Percentiles rank a stretch among this genome's conserved stretches.
Conservation (phyloP, 2,113 vertebrate genomes). For the Halichoeres trimaculatus region DNA sequence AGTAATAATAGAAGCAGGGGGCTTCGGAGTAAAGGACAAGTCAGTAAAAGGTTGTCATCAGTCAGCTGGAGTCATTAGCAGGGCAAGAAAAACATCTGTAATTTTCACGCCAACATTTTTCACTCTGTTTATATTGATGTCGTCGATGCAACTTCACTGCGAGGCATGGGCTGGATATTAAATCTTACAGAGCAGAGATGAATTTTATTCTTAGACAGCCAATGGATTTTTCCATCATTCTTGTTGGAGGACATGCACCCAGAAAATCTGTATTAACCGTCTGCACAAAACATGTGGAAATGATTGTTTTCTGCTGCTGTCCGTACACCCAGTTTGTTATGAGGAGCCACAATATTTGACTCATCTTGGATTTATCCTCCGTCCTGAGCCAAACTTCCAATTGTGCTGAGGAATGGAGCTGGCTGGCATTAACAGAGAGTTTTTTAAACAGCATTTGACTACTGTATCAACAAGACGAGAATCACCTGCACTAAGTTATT, state of each 20-base stretch:
- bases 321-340: conserved; percentile 31
- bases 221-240: conserved; percentile 96
- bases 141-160: conserved; percentile 93
- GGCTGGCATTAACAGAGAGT: conserved; percentile 15
- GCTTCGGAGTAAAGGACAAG: conserved; percentile 32
- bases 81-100: conserved; percentile 77
- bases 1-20: background rate
- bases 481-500: conserved; percentile 90
- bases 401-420: conserved; percentile 21
- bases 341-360: conserved; percentile 36
- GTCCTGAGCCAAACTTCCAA: conserved; percentile 9
- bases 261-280: conserved; percentile 59
- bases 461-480: conserved; percentile 89
- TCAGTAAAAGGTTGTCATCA: conserved; percentile 45
- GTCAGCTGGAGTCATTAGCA: conserved; percentile 52
- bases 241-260: conserved; percentile 85
- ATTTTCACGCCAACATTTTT: conserved; percentile 94
- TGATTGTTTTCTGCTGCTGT: conserved; percentile 38
- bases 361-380: conserved; percentile 45
- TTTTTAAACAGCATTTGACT: conserved; percentile 82
- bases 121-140: conserved; percentile 95
- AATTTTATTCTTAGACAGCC: conserved; percentile 95
- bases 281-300: conserved; percentile 53
- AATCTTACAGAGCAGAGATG: conserved; percentile 96
- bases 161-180: conserved; percentile 91